A percentile compares a stretch with the other conserved stretches of the same genome.
phyloP scores from a whole-genome alignment of 2,797 vertebrate genomes.

The Leptatherina wallacei region DNA sequence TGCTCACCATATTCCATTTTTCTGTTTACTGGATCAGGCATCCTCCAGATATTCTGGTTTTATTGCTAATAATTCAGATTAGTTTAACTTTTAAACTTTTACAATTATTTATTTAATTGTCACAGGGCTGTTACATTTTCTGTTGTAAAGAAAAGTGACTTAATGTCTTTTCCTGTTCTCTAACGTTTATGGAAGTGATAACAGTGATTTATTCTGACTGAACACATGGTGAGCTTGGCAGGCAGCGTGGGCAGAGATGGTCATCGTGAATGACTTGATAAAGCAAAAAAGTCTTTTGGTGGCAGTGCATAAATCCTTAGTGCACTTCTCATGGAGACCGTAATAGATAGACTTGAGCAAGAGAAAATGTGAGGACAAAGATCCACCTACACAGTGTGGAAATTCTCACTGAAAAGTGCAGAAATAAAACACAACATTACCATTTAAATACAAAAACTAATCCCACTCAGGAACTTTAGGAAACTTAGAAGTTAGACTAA shows the following conservation, averaged over 20 bases:
- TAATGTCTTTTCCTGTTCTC: background rate
- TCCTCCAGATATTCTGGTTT: background rate
- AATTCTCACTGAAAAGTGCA: constrained; percentile 7
- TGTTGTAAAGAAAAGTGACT: background rate
- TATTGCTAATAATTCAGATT: background rate
- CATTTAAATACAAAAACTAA: background rate
- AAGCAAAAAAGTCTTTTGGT: constrained; percentile 11
- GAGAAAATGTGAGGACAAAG: constrained; percentile 6
- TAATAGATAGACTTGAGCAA: constrained; percentile 6
- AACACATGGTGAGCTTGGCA: background rate
- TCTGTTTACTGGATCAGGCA: background rate
- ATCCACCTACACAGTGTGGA: constrained; percentile 14
- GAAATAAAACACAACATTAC: background rate
- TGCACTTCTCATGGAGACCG: constrained; percentile 30
- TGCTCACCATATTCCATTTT: constrained; percentile 1
- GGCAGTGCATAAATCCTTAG: constrained; percentile 4
- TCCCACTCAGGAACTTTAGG: background rate
- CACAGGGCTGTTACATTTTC: background rate
- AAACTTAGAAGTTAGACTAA: background rate
- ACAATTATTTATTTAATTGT: constrained; percentile 1
- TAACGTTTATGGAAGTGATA: constrained; percentile 4
- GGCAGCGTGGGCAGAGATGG: constrained; percentile 4
- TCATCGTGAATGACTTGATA: constrained; percentile 13
- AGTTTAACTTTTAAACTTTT: background rate
- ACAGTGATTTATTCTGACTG: constrained; percentile 29